A percentile compares a stretch with the other conserved stretches of the same genome.
Conservation (phyloP, 2,797 vertebrate species). For the Falco biarmicus region DNA sequence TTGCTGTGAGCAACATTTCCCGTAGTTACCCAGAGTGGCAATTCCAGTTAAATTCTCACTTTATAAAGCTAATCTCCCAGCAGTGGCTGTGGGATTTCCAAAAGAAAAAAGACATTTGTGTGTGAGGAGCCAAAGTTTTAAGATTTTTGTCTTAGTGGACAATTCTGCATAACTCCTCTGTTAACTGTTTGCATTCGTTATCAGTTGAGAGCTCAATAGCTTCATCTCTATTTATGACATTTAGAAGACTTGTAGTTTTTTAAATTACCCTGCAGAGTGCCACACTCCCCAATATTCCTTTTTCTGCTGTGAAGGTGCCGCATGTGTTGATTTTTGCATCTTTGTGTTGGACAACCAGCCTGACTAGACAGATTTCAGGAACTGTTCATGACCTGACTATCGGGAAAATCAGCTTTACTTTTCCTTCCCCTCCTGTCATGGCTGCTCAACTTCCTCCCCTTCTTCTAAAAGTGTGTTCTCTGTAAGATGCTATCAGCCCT, state of each 20-base stretch:
- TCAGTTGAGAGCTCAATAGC: background rate
- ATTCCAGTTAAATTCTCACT: conserved; percentile 42
- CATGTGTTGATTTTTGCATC: background rate
- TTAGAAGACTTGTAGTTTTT: background rate
- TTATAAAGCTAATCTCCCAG: conserved; percentile 19
- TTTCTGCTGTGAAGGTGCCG: background rate
- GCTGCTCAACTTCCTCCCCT: conserved; percentile 14
- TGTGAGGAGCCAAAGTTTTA: background rate
- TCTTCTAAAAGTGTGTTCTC: conserved; percentile 11
- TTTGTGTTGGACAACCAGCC: background rate
- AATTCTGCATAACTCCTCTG: background rate
- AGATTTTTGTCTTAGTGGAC: background rate
- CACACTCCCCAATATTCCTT: background rate
- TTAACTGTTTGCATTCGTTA: background rate
- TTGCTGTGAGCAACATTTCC: conserved; percentile 47
- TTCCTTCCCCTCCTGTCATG: conserved; percentile 52
- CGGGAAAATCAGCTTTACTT: conserved; percentile 36
- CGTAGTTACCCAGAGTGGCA: conserved; percentile 9
- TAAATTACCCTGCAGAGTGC: background rate
- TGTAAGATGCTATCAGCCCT: conserved; percentile 13
- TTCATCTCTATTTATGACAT: background rate
- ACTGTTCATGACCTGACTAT: conserved; percentile 46
- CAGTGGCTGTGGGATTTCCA: conserved; percentile 5
- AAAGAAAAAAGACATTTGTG: background rate
- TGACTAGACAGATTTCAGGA: background rate